A percentile compares a stretch with the other conserved stretches of the same genome.
These are phyloP conservation scores for Amniataba percoides DNA, from an alignment of 2,797 vertebrate genomes.

Conservation along the genomic window DNA sequence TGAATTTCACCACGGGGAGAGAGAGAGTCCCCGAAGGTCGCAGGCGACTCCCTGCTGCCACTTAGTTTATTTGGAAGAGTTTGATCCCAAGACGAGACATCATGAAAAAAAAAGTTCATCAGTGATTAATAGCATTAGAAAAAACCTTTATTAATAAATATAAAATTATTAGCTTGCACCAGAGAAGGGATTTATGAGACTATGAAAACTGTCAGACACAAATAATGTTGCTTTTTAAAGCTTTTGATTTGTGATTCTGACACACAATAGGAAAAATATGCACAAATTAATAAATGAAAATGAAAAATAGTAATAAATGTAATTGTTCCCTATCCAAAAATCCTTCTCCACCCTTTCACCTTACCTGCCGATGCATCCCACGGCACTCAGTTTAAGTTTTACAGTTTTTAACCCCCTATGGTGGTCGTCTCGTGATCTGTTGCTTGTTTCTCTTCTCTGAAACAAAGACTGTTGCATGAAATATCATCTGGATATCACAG, in stretches of 20 bases:
- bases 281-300: not conserved
- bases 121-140: not conserved
- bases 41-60: constrained; percentile 6
- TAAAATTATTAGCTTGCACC: not conserved
- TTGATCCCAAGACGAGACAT: constrained; percentile 6
- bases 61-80: constrained; percentile 8
- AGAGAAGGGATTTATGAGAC: not conserved
- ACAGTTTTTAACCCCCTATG: not conserved
- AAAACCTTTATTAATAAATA: no score
- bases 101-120: not conserved
- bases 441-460: not conserved
- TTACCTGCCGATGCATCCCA: not conserved
- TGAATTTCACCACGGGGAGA: constrained; percentile 33
- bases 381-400: not conserved
- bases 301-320: not conserved
- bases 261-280: not conserved
- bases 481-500: constrained; percentile 16
- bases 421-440: not conserved
- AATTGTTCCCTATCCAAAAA: no score
- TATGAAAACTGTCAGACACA: not conserved
- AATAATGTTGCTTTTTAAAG: not conserved
- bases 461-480: constrained; percentile 12
- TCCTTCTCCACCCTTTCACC: no score
- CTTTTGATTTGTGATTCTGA: not conserved
- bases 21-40: constrained; percentile 17